Conservation (phyloP, 2,888 invertebrate species). For the Unio pictorum region DNA sequence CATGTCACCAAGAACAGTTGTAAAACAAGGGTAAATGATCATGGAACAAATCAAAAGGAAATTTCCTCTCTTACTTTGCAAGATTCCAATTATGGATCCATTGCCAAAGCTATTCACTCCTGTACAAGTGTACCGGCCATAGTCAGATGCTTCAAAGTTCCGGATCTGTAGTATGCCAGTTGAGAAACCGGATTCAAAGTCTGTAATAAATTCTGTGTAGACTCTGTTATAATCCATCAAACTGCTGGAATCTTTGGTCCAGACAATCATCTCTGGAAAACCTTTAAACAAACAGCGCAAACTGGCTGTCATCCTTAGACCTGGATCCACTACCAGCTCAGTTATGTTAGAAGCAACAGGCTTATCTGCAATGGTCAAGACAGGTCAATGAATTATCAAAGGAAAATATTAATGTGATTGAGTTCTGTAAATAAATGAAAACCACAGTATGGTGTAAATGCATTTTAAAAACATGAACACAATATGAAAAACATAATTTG, state of each 20-base stretch:
- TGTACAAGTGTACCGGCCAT: slow-evolving; percentile 6
- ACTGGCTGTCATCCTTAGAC: background rate
- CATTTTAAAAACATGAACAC: too few relatives aligned
- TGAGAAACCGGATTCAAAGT: background rate
- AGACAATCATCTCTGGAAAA: slow-evolving; percentile 5
- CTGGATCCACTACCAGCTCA: slow-evolving; percentile 1
- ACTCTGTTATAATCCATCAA: too few relatives aligned
- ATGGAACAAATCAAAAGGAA: background rate
- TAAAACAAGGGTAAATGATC: background rate
- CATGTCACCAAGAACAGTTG: background rate
- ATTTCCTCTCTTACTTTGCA: slow-evolving; percentile 5
- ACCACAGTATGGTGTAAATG: too few relatives aligned
- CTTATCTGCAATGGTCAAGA: slow-evolving; percentile 5
- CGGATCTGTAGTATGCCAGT: background rate
- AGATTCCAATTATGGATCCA: slow-evolving; percentile 3
- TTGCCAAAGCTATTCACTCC: slow-evolving; percentile 8
- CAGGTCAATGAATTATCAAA: too few relatives aligned
- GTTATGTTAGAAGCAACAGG: slow-evolving; percentile 1
- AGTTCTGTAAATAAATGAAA: too few relatives aligned
- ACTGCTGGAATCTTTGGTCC: too few relatives aligned
- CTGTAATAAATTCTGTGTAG: too few relatives aligned
- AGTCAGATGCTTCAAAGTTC: slow-evolving; percentile 4
- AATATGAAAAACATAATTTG: too few relatives aligned
- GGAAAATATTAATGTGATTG: too few relatives aligned
- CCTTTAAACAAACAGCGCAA: slow-evolving; percentile 10